Conservation (phyloP, 2,113 vertebrate species). For the Brevimyrus niger region DNA sequence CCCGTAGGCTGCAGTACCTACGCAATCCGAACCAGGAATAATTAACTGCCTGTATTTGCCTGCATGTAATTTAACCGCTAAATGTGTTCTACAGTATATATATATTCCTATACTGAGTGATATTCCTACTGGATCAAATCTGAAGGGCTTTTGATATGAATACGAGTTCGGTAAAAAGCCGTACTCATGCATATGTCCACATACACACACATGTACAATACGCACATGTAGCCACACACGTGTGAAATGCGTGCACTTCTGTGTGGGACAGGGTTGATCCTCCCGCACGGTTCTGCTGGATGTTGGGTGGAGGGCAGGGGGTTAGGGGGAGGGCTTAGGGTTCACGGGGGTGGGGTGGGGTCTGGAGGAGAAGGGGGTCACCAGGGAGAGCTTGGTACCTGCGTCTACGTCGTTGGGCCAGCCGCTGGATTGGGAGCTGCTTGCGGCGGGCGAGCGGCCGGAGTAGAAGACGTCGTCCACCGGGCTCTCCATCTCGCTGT, state of each 20-base stretch:
- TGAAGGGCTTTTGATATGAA: neutral
- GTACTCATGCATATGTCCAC: neutral
- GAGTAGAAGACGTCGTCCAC: slow-evolving; percentile 94
- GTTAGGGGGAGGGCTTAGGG: slow-evolving; percentile 20
- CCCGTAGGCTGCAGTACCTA: neutral
- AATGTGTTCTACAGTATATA: neutral
- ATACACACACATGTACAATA: neutral
- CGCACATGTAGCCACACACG: neutral
- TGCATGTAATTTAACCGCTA: neutral
- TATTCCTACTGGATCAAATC: neutral
- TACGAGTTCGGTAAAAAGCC: neutral
- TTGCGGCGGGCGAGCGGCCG: slow-evolving; percentile 80
- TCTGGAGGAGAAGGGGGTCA: neutral
- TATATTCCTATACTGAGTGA: neutral
- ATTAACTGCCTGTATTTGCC: neutral
- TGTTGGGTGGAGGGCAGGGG: neutral
- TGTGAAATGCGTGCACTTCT: neutral
- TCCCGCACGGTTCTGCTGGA: neutral
- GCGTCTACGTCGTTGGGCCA: slow-evolving; percentile 90
- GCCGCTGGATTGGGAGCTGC: slow-evolving; percentile 81
- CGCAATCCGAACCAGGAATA: neutral
- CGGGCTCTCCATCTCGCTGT: slow-evolving; percentile 93
- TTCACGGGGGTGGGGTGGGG: neutral
- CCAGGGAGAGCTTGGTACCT: slow-evolving; percentile 53
- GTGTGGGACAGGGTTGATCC: neutral